Percentiles rank a stretch among this genome's conserved stretches.
Conservation (phyloP, 2,797 vertebrate genomes). For the Harpagifer antarcticus region DNA sequence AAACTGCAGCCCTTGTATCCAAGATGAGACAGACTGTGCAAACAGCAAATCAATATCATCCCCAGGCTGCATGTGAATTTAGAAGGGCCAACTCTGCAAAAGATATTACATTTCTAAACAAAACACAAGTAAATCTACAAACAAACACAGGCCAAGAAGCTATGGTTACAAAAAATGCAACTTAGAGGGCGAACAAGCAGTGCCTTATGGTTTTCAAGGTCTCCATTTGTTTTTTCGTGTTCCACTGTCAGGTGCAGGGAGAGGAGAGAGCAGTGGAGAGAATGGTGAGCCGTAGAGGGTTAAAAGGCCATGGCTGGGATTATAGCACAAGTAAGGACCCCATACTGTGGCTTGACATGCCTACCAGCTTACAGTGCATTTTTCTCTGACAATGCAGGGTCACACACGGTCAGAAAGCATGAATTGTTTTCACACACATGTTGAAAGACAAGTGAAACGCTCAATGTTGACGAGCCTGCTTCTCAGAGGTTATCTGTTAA, state of each 20-base stretch:
- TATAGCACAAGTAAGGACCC: constrained; percentile 82
- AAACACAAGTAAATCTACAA: constrained; percentile 59
- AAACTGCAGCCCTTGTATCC: constrained; percentile 65
- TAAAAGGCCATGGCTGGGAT: constrained; percentile 84
- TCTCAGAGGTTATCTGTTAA: constrained; percentile 64
- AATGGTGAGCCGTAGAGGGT: constrained; percentile 73
- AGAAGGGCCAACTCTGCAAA: constrained; percentile 47
- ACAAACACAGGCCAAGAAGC: constrained; percentile 57
- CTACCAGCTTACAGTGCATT: constrained; percentile 84
- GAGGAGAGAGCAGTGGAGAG: constrained; percentile 64
- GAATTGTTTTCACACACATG: constrained; percentile 76
- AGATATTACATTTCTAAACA: constrained; percentile 59
- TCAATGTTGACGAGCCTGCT: constrained; percentile 43
- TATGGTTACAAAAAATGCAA: constrained; percentile 42
- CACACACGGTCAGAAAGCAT: constrained; percentile 77
- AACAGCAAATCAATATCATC: constrained; percentile 83
- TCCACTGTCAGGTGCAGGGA: constrained; percentile 76
- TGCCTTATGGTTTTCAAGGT: constrained; percentile 86
- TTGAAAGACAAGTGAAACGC: constrained; percentile 71
- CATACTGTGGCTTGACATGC: constrained; percentile 82
- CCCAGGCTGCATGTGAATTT: constrained; percentile 72
- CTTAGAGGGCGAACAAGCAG: constrained; percentile 81
- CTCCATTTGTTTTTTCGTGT: constrained; percentile 86
- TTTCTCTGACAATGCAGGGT: constrained; percentile 83
- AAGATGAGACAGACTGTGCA: constrained; percentile 73